phyloP scores from a whole-genome alignment of 2,888 invertebrate genomes.

The Sphaerophoria rueppellii region DNA sequence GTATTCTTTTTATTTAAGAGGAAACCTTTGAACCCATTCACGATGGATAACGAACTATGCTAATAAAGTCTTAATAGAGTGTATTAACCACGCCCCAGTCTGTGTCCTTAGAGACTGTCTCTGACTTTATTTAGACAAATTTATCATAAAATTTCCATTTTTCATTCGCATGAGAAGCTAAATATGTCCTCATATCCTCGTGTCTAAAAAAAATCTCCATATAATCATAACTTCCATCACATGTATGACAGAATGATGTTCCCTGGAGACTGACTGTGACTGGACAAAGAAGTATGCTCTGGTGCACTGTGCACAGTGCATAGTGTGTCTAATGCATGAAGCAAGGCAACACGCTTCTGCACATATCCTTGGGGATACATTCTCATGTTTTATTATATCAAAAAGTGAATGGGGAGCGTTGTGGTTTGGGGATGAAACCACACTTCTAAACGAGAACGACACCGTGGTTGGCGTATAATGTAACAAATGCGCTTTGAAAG shows the following conservation, averaged over 20 bases:
- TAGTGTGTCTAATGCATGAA: not conserved
- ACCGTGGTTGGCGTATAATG: constrained; percentile 6
- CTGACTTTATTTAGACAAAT: constrained; percentile 7
- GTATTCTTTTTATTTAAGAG: too few species aligned
- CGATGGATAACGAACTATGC: not conserved
- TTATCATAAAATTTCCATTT: not conserved
- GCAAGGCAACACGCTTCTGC: constrained; percentile 14
- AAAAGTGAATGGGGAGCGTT: constrained; percentile 6
- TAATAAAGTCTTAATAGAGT: not conserved
- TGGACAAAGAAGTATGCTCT: constrained; percentile 24
- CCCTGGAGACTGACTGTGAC: not conserved
- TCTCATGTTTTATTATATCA: constrained; percentile 24
- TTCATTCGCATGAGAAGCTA: constrained; percentile 10
- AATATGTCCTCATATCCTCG: not conserved
- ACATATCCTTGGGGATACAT: constrained; percentile 12
- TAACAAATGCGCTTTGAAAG: constrained; percentile 38
- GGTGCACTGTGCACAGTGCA: constrained; percentile 6
- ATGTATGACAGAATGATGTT: not conserved
- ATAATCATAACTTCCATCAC: not conserved
- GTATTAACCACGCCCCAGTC: not conserved
- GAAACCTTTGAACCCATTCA: not conserved
- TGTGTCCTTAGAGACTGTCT: not conserved
- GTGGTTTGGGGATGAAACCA: constrained; percentile 11
- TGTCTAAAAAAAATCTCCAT: constrained; percentile 12
- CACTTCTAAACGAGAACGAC: constrained; percentile 29